phyloP scores from a whole-genome alignment of 2,888 invertebrate species.

The Laothoe populi region DNA sequence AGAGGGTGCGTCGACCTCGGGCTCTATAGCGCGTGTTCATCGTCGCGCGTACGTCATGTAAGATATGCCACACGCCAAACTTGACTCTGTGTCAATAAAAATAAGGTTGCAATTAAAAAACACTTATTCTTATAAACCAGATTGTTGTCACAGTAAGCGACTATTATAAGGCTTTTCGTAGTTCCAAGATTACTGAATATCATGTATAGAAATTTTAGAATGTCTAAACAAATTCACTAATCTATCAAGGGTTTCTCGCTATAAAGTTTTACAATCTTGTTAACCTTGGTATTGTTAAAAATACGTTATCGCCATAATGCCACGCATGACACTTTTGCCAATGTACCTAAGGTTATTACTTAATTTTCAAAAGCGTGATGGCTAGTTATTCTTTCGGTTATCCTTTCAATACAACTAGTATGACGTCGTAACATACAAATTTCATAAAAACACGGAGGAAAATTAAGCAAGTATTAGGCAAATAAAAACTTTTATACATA shows the following conservation, averaged over 20 bases:
- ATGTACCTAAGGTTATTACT: neutral
- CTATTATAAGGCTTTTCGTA: slow-evolving; percentile 12
- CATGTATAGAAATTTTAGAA: slow-evolving; percentile 7
- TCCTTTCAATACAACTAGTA: neutral
- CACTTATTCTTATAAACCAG: slow-evolving; percentile 27
- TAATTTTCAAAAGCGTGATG: neutral
- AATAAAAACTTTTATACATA: too few species aligned
- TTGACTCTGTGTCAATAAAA: slow-evolving; percentile 43
- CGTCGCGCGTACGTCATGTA: slow-evolving; percentile 62
- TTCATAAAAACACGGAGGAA: too few species aligned
- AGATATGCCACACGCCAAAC: slow-evolving; percentile 51
- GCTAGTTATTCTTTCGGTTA: neutral
- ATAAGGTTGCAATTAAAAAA: slow-evolving; percentile 48
- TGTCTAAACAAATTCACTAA: neutral
- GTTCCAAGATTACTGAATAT: neutral
- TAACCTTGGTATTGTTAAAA: slow-evolving; percentile 13
- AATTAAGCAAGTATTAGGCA: neutral
- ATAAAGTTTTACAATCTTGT: slow-evolving; percentile 10
- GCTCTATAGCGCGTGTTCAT: slow-evolving; percentile 63
- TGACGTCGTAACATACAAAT: too few species aligned
- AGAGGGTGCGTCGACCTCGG: slow-evolving; percentile 79
- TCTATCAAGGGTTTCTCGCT: slow-evolving; percentile 1
- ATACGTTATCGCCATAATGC: neutral
- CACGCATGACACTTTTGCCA: neutral
- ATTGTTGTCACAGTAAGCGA: slow-evolving; percentile 12